Base-by-base conservation (phyloP, 2,888 invertebrate species). In the Laspeyria flexula region DNA sequence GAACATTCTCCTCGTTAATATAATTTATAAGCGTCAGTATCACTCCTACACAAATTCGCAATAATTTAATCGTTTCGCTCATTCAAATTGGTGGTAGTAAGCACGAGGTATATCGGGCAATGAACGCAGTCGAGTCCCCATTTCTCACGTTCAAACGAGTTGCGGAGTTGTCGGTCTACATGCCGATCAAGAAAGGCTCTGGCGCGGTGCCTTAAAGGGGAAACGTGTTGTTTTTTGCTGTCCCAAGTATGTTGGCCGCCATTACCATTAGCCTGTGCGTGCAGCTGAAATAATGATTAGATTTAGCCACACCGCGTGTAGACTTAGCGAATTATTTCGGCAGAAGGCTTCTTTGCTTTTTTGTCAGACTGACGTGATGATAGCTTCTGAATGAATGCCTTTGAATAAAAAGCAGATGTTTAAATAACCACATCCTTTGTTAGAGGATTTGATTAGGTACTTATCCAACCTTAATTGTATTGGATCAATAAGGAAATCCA, bases 61-160 rank as follows among this genome's bases (percentile, higher is more conserved):
- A 71, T 60, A 65, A 71, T 67, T 49, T 60, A 64, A 58, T 65
- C 60, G 49, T 56, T 73, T 59, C 30, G 51, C 56, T 59, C 43
- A 54, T 57, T 65, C 64, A 66, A 79, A 78, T 82, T 73, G 71
- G 68, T 71, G 72, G 75, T 75, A 72, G 73, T 77, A 30, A 75
- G 71, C 70, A 58, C 68, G 67, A 60, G 69, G 76, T 80, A 85
- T 83, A 83, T 83, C 83, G 84, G 80, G 79, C 83, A 80, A 75
- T 73, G 79, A 73, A 73, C 79, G 73, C 73, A 62, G 65, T 60
- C 69, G 71, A 81, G 85, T 77, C 71, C 81, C 77, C 86, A 85
- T 87, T 89, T 89, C 89, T 89, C 90, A 89, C 85, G 84, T 81
- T 74, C 72, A 76, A 77, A 86, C 87, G 83, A 83, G 86, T 86